Evolutionary conservation across 2,888 invertebrate genomes (phyloP).

Genomic region (Melieria picta): DNA sequence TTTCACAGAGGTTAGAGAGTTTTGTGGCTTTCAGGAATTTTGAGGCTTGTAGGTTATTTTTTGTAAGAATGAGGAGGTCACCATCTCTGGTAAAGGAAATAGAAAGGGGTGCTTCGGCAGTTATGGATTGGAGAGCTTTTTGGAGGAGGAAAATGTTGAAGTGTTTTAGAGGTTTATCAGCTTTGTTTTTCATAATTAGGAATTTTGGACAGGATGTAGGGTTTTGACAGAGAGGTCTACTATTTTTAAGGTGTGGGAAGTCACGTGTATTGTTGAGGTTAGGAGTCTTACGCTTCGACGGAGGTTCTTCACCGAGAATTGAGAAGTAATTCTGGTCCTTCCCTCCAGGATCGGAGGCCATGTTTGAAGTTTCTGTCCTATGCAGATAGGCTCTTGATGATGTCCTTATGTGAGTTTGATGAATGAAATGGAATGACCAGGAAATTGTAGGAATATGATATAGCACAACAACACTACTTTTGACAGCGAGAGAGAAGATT

Average conservation of each 20-base stretch:
- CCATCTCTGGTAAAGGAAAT: constrained; percentile 4
- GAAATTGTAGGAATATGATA: too few relatives aligned
- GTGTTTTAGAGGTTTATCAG: too few relatives aligned
- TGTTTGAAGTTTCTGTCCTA: too few relatives aligned
- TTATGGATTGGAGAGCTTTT: constrained; percentile 4
- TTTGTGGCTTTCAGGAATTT: too few relatives aligned
- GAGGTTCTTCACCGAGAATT: constrained; percentile 6
- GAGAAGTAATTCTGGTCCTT: constrained; percentile 13
- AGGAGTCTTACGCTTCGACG: constrained; percentile 6
- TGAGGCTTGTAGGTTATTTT: neutral
- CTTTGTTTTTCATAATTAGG: too few relatives aligned
- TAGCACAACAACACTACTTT: too few relatives aligned
- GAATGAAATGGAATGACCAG: too few relatives aligned
- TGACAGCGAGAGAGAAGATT: too few relatives aligned
- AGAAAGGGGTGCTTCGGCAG: neutral
- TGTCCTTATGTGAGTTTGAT: too few relatives aligned
- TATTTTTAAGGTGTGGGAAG: neutral
- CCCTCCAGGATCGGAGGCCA: constrained; percentile 10
- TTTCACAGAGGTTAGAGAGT: too few relatives aligned
- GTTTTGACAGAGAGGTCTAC: neutral
- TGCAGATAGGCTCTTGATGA: too few relatives aligned
- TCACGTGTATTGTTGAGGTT: neutral
- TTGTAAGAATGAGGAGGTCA: neutral
- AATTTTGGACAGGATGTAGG: neutral
- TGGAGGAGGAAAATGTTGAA: too few relatives aligned